A percentile compares a stretch with the other conserved stretches of the same genome.
Evolutionary conservation across 2,888 invertebrate genomes (phyloP).

Genomic region (Zygaena filipendulae): DNA sequence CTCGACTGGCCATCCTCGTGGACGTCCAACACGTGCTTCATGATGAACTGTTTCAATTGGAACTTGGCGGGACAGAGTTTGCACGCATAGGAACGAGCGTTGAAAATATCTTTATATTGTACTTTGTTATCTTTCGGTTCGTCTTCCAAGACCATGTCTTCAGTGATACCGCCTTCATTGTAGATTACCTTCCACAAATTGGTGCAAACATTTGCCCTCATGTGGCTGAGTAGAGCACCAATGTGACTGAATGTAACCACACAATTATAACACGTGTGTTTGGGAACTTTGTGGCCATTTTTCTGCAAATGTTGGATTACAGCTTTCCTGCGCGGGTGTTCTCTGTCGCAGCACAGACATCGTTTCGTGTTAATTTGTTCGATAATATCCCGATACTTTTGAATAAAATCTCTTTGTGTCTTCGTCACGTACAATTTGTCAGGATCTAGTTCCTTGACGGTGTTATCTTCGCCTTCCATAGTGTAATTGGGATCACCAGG

Average conservation of each 20-base stretch:
- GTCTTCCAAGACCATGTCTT: slow-evolving; percentile 52
- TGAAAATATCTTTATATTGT: slow-evolving; percentile 60
- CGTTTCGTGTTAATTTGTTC: slow-evolving; percentile 60
- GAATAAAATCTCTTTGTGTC: slow-evolving; percentile 54
- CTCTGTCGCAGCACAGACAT: slow-evolving; percentile 55
- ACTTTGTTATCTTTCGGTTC: slow-evolving; percentile 47
- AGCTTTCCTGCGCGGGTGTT: slow-evolving; percentile 59
- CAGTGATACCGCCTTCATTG: slow-evolving; percentile 57
- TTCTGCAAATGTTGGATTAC: slow-evolving; percentile 65
- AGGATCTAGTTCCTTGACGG: slow-evolving; percentile 40
- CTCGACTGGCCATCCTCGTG: slow-evolving; percentile 60
- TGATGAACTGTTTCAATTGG: slow-evolving; percentile 61
- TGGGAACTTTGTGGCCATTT: slow-evolving; percentile 67
- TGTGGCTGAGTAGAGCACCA: slow-evolving; percentile 60
- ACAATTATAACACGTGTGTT: slow-evolving; percentile 72
- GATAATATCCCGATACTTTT: slow-evolving; percentile 52
- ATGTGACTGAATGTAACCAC: slow-evolving; percentile 67
- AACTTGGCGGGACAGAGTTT: slow-evolving; percentile 62
- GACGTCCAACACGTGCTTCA: slow-evolving; percentile 59
- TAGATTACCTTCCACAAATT: slow-evolving; percentile 62
- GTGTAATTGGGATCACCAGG: slow-evolving; percentile 32
- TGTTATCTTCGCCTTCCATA: slow-evolving; percentile 26
- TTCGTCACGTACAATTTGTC: slow-evolving; percentile 50
- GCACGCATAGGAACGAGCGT: slow-evolving; percentile 60
- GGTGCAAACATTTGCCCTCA: slow-evolving; percentile 59